phyloP scores from a whole-genome alignment of 1,140 invertebrate genomes.

The Ips nitidus region DNA sequence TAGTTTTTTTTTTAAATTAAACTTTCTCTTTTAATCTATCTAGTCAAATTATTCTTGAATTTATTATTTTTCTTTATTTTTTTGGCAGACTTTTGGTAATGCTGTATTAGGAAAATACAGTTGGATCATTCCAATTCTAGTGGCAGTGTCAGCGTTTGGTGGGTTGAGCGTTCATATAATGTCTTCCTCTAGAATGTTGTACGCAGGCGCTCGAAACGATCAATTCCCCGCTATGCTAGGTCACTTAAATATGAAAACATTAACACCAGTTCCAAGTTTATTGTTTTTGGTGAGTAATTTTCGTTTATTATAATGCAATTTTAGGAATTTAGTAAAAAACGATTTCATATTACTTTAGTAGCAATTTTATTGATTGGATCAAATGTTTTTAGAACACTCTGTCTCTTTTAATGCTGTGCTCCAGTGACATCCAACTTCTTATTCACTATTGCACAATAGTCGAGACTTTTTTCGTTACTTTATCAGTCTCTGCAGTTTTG shows the following conservation, averaged over 20 bases:
- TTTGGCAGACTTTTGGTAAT: conserved; percentile 75
- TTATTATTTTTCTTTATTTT: conserved; percentile 37
- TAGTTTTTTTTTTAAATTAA: conserved; percentile 2
- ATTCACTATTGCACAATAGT: conserved; percentile 96
- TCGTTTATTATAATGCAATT: not conserved
- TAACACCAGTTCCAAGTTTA: conserved; percentile 83
- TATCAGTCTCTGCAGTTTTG: conserved; percentile 86
- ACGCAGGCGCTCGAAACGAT: conserved; percentile 86
- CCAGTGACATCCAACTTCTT: conserved; percentile 81
- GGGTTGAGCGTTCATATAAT: conserved; percentile 88
- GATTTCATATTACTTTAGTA: not conserved
- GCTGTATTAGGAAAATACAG: conserved; percentile 68
- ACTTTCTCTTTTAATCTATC: not conserved
- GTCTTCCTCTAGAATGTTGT: conserved; percentile 87
- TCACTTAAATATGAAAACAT: conserved; percentile 79
- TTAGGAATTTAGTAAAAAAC: not conserved
- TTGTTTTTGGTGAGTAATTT: conserved; percentile 73
- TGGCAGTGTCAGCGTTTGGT: conserved; percentile 83
- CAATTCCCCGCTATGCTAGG: conserved; percentile 84
- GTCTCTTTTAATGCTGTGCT: conserved; percentile 82
- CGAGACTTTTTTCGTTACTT: conserved; percentile 87
- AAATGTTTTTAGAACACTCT: conserved; percentile 65
- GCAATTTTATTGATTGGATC: not conserved
- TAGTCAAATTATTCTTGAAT: not conserved
- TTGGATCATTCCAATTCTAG: conserved; percentile 82